These are phyloP conservation scores for Cylindroiulus punctatus DNA, from an alignment of 2,888 invertebrate species.

Conservation along the genomic window DNA sequence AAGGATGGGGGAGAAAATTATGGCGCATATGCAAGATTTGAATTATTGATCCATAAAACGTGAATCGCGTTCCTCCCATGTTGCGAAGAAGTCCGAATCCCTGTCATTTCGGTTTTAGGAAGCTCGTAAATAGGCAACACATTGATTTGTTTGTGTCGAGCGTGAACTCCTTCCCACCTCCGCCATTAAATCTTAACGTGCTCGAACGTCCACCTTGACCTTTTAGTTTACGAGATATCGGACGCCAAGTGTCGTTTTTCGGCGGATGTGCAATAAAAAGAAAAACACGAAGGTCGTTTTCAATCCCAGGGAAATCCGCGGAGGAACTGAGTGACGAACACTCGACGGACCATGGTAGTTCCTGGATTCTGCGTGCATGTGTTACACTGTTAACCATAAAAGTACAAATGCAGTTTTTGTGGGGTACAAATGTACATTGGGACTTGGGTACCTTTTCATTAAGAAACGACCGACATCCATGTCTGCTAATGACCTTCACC, in stretches of 20 bases:
- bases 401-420: too few relatives aligned
- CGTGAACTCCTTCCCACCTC: background rate
- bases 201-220: slow-evolving; percentile 1
- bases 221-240: background rate
- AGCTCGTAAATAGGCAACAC: slow-evolving; percentile 16
- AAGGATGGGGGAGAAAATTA: background rate
- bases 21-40: slow-evolving; percentile 3
- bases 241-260: slow-evolving; percentile 24
- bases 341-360: too few relatives aligned
- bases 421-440: too few relatives aligned
- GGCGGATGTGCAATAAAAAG: background rate
- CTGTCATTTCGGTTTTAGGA: slow-evolving; percentile 2
- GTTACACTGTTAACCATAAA: too few relatives aligned
- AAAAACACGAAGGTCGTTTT: background rate
- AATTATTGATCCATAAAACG: slow-evolving; percentile 22
- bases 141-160: slow-evolving; percentile 3
- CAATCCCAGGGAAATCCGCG: too few relatives aligned
- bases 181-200: background rate
- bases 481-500: too few relatives aligned
- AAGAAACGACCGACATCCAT: too few relatives aligned
- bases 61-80: background rate
- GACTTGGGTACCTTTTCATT: too few relatives aligned
- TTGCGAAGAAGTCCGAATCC: background rate
- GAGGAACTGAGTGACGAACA: too few relatives aligned
- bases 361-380: too few relatives aligned